Evolutionary conservation across 2,113 vertebrate genomes (phyloP), one percentile per base, ranked within the genome.

Genomic region (Neodon shergylaensis): DNA sequence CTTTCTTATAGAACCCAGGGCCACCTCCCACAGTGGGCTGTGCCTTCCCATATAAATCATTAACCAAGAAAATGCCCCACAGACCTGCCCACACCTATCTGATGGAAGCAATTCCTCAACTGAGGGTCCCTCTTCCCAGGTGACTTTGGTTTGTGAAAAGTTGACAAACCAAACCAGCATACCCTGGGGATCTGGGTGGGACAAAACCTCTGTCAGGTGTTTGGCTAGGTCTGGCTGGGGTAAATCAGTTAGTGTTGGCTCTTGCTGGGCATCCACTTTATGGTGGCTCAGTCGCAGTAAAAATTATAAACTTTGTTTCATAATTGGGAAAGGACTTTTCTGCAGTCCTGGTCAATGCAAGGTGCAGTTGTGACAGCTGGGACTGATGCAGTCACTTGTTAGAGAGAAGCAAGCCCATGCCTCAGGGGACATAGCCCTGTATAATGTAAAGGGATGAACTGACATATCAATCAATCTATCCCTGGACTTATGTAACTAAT

Each of bases 321-420:
- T 26, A 54, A 28, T 33, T 36, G 66, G 42, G 72, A 85, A 92
- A 87, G 49, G 24, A 92, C 11, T 54, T 63, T 90, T 92, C n/a
- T 88, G 77, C 84, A 77, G 39, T 7, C 3, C 11, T 70, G 73
- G 28, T 68, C 70, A 73, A 49, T 8, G 7, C 8, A 70, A 39
- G 6, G 63, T n/a, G 39, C 2, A 85, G 88, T n/a, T 33, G 22
- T 0, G 77, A 94, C 47, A 44, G 13, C 70, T 3, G 9, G 93
- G 52, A 21, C 79, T 26, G 3, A 44, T 44, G 42, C 21, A 85
- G 66, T 52, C 72, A 42, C 26, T 65, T 39, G 10, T 21, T 16
- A 47, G 88, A 72, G 61, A 76, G 12, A 58, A 47, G 44, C 68
- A 44, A 77, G 74, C 39, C 36, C 1, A 1, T 1, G 1, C 10